Evolutionary conservation across 2,888 invertebrate species (phyloP).

Genomic region (Volucella bombylans): DNA sequence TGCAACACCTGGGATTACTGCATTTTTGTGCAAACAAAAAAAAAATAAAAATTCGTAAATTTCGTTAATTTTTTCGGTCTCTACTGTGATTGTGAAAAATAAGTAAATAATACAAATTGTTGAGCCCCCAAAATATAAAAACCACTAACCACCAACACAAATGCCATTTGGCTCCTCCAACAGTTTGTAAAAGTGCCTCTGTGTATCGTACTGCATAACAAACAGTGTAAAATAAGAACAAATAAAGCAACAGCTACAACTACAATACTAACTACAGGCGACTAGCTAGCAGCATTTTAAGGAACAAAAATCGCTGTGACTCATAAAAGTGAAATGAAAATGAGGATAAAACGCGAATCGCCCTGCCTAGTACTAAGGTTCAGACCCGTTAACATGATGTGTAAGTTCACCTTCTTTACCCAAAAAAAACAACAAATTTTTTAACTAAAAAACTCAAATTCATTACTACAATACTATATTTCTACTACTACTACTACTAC

Average conservation of each 20-base stretch:
- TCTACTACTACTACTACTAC: conserved; percentile 40
- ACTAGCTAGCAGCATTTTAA: conserved; percentile 26
- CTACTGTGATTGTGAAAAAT: too few relatives aligned
- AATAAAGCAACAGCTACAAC: conserved; percentile 36
- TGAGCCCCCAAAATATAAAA: too few relatives aligned
- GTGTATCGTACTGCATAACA: conserved; percentile 59
- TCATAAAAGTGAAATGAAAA: conserved; percentile 83
- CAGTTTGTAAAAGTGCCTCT: conserved; percentile 59
- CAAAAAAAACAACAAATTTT: background rate
- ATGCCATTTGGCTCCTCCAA: conserved; percentile 62
- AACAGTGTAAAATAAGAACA: conserved; percentile 44
- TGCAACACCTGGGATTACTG: conserved; percentile 48
- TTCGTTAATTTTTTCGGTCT: background rate
- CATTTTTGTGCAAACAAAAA: conserved; percentile 51
- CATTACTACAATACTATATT: conserved; percentile 34
- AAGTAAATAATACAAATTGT: too few relatives aligned
- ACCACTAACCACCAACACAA: conserved; percentile 46
- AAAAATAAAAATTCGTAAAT: conserved; percentile 42
- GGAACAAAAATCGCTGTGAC: conserved; percentile 77
- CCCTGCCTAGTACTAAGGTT: conserved; percentile 86
- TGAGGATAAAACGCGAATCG: conserved; percentile 87
- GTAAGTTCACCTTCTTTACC: conserved; percentile 71
- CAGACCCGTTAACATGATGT: conserved; percentile 83
- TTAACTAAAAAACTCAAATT: conserved; percentile 27
- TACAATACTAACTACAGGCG: background rate